phyloP scores from a whole-genome alignment of 2,888 invertebrate species.

The Tipula unca region DNA sequence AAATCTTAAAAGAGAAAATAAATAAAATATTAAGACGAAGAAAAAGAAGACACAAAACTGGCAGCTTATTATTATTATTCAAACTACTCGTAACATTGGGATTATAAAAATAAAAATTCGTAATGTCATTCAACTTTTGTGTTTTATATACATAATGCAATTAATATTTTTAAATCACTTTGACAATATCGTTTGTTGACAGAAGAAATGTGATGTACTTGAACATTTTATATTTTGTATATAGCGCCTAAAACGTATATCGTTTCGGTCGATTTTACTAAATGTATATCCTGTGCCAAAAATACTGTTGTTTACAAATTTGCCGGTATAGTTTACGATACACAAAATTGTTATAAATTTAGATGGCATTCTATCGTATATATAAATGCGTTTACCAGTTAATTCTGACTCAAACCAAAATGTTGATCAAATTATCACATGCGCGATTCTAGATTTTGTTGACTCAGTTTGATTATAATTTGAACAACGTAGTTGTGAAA shows the following conservation, averaged over 20 bases:
- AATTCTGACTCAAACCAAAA: background rate
- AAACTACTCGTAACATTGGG: background rate
- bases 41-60: background rate
- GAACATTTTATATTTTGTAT: no score
- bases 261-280: background rate
- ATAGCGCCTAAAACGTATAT: background rate
- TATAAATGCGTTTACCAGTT: background rate
- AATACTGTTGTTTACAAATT: background rate
- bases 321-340: background rate
- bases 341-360: background rate
- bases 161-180: background rate
- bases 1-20: background rate
- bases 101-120: background rate
- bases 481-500: background rate
- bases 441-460: background rate
- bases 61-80: background rate
- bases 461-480: background rate
- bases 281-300: background rate
- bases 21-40: background rate
- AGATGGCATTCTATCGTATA: background rate
- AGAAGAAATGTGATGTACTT: no score
- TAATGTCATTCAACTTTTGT: background rate
- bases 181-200: background rate
- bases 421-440: background rate
- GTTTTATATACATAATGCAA: background rate